These are phyloP conservation scores for Microcebus ravelobensis DNA, from an alignment of 2,113 vertebrate genomes.

Conservation along the genomic window DNA sequence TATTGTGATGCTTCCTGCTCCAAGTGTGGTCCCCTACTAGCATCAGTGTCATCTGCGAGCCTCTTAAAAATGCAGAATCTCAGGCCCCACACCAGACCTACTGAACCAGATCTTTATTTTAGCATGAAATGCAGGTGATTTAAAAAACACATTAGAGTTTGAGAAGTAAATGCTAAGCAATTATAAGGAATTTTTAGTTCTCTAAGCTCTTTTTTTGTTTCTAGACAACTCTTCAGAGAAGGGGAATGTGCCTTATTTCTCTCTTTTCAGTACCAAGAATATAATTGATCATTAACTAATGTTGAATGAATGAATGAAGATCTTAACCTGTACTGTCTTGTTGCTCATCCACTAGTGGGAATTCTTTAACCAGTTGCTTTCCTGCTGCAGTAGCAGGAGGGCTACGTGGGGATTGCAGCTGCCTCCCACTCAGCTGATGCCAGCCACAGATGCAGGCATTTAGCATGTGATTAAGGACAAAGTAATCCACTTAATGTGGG, in stretches of 20 bases:
- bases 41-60: fast-evolving
- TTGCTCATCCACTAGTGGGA: background rate
- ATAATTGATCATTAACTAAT: background rate
- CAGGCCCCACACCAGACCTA: background rate
- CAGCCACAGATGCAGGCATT: constrained; percentile 65
- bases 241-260: background rate
- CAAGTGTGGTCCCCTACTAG: background rate
- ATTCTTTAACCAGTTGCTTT: background rate
- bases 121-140: background rate
- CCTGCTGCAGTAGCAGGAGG: background rate
- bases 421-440: constrained; percentile 34
- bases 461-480: constrained; percentile 72
- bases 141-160: background rate
- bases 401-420: background rate
- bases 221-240: background rate
- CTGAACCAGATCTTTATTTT: background rate
- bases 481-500: constrained; percentile 66
- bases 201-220: background rate
- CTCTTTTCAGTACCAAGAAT: background rate
- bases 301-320: background rate
- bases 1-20: background rate
- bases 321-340: background rate
- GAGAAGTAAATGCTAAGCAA: background rate
- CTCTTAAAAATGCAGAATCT: background rate
- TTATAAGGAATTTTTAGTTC: background rate